Evolutionary conservation across 2,797 vertebrate species (phyloP), one percentile per base, ranked within the genome.

Genomic region (Craterocephalus amniculus): DNA sequence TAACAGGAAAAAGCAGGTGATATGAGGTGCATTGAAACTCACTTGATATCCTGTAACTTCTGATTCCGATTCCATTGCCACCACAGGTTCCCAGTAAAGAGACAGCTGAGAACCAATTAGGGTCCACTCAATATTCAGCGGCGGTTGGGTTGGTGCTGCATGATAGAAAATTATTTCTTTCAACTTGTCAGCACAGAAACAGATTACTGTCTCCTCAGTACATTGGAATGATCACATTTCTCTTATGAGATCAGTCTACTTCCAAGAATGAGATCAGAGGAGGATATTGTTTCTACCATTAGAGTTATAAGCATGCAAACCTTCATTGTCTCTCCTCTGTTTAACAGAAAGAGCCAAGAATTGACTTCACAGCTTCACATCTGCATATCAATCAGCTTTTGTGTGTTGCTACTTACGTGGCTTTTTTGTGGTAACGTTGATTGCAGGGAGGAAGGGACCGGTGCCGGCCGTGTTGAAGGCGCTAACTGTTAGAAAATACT

Each of bases 1-100:
- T 59, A 56, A 54, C 20, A 59, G 49, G 45, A 72, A 76, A 58
- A 67, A 72, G 62, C 56, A 64, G 10, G 24, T 12, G 43, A 12
- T 3, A 6, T 61, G 29, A 62, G 65, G 45, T 13, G 12, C 16
- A 12, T 26, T 40, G 26, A 58, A 68, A 75, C 95, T 94, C 89
- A 97, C 97, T 91, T 97, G 96, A 87, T 99, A 99, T 4, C 97
- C 97, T 11, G 91, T 97, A 81, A 98, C 97, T 78, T 97, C 95
- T 0, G 97, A 97, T 89, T 99, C 97, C 0, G 96, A 97, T 76
- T 97, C 97, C 94, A 94, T 93, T 2, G 97, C 96, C 84, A 93
- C 92, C 48, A 99, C 97, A 49, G 95, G 95, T 55, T 98, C 97
- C 97, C 97, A 98, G 86, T 94, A 96, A 81, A 99, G 94, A 57